These are phyloP conservation scores for Drosophila ustulata DNA, from an alignment of 2,888 invertebrate species.

Conservation along the genomic window DNA sequence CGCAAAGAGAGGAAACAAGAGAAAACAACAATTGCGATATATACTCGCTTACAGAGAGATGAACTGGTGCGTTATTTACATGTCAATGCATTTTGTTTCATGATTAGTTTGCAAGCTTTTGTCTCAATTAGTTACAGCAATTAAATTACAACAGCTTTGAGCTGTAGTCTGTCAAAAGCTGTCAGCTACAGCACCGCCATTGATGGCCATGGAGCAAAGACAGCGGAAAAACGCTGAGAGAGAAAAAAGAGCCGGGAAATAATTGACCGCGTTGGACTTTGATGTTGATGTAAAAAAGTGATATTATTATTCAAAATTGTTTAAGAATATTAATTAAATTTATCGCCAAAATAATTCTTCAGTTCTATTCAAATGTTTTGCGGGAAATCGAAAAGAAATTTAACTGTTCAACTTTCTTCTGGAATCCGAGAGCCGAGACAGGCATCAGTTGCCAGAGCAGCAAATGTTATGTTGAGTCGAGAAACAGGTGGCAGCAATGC, in stretches of 20 bases:
- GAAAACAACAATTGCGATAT: conserved; percentile 7
- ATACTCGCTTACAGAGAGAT: conserved; percentile 12
- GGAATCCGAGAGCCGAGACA: background rate
- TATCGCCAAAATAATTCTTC: too few relatives aligned
- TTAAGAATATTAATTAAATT: too few relatives aligned
- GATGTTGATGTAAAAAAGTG: conserved; percentile 7
- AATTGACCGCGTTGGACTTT: conserved; percentile 1
- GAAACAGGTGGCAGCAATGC: conserved; percentile 61
- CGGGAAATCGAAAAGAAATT: background rate
- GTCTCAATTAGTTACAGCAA: conserved; percentile 54
- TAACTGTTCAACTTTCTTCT: conserved; percentile 11
- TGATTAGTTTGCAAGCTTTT: conserved; percentile 63
- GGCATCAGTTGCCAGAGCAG: conserved; percentile 40
- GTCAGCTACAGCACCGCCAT: conserved; percentile 53
- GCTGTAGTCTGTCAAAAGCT: conserved; percentile 47
- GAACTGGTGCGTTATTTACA: conserved; percentile 68
- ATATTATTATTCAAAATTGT: background rate
- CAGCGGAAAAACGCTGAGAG: background rate
- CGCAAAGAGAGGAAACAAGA: conserved; percentile 3
- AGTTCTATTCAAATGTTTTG: background rate
- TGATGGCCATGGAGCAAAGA: background rate
- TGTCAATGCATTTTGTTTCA: conserved; percentile 65
- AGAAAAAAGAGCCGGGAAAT: background rate
- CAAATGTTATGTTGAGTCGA: conserved; percentile 53
- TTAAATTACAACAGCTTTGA: conserved; percentile 50